A percentile compares a stretch with the other conserved stretches of the same genome.
phyloP scores from a whole-genome alignment of 2,888 invertebrate genomes.

The Athalia cordata region DNA sequence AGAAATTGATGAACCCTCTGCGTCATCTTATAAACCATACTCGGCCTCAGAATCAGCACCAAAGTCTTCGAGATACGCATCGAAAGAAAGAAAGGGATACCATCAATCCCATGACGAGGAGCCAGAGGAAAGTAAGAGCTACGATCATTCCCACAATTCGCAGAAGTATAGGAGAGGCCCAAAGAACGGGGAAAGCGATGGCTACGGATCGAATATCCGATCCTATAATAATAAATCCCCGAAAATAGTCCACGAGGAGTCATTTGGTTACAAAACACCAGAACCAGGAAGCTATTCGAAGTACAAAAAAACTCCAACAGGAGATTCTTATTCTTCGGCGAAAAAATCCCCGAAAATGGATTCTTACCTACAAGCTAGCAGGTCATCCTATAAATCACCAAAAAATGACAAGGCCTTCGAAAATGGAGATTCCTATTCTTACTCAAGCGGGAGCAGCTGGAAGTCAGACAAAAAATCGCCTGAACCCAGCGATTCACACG shows the following conservation, averaged over 20 bases:
- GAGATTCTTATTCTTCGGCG: slow-evolving; percentile 46
- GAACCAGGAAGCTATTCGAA: slow-evolving; percentile 50
- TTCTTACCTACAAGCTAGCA: slow-evolving; percentile 45
- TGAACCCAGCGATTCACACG: slow-evolving; percentile 44
- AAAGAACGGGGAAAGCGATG: slow-evolving; percentile 51
- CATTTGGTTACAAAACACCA: slow-evolving; percentile 57
- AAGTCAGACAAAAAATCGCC: slow-evolving; percentile 51
- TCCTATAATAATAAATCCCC: slow-evolving; percentile 39
- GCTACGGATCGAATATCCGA: slow-evolving; percentile 44
- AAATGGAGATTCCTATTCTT: slow-evolving; percentile 53
- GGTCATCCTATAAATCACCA: slow-evolving; percentile 53
- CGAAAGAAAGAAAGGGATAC: background rate
- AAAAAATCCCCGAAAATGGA: slow-evolving; percentile 49
- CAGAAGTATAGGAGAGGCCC: slow-evolving; percentile 48
- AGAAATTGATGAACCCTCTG: slow-evolving; percentile 54
- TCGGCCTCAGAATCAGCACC: slow-evolving; percentile 9
- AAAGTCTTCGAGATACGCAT: slow-evolving; percentile 16
- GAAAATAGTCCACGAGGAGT: slow-evolving; percentile 49
- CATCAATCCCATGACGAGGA: slow-evolving; percentile 35
- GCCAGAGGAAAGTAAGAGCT: slow-evolving; percentile 47
- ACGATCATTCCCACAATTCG: slow-evolving; percentile 45
- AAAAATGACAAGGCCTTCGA: slow-evolving; percentile 51
- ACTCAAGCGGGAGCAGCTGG: slow-evolving; percentile 51
- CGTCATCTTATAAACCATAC: slow-evolving; percentile 12
- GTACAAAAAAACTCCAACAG: slow-evolving; percentile 42